Evolutionary conservation across 2,888 invertebrate species (phyloP).

Genomic region (Athalia rosae): DNA sequence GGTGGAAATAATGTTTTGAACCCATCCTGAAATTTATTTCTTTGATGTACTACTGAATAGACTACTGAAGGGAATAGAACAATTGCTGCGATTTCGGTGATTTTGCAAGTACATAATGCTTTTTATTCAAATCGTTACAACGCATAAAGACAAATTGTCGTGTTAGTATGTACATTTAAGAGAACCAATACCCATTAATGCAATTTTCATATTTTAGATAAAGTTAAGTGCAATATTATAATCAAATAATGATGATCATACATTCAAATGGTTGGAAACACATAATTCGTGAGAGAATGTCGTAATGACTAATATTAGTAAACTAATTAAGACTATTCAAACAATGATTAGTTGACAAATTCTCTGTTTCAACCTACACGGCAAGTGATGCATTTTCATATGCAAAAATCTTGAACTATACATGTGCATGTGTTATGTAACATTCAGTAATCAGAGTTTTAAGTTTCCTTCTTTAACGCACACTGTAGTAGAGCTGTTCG

Average conservation of each 20-base stretch:
- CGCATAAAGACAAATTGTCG: conserved; percentile 20
- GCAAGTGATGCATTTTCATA: conserved; percentile 4
- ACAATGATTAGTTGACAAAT: conserved; percentile 24
- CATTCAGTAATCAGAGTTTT: conserved; percentile 15
- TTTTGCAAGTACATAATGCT: conserved; percentile 2
- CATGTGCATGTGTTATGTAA: conserved; percentile 2
- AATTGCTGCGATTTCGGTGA: neutral
- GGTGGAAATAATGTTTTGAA: too few species aligned
- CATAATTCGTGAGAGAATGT: too few species aligned
- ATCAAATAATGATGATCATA: neutral
- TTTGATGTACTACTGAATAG: too few species aligned
- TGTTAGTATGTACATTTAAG: conserved; percentile 12
- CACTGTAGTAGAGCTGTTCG: conserved; percentile 81
- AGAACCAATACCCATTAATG: conserved; percentile 31
- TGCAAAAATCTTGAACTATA: neutral
- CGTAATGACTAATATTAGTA: neutral
- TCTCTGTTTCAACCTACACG: conserved; percentile 9
- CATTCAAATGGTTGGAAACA: neutral
- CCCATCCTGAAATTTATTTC: too few species aligned
- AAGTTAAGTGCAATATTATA: conserved; percentile 6
- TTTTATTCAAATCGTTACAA: conserved; percentile 27
- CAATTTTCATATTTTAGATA: conserved; percentile 13
- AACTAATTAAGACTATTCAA: conserved; percentile 18
- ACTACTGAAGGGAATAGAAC: neutral
- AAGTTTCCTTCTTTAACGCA: conserved; percentile 75